Percentiles rank a stretch among this genome's conserved stretches.
These are phyloP conservation scores for Microchirus variegatus DNA, from an alignment of 2,797 vertebrate species.

Conservation along the genomic window DNA sequence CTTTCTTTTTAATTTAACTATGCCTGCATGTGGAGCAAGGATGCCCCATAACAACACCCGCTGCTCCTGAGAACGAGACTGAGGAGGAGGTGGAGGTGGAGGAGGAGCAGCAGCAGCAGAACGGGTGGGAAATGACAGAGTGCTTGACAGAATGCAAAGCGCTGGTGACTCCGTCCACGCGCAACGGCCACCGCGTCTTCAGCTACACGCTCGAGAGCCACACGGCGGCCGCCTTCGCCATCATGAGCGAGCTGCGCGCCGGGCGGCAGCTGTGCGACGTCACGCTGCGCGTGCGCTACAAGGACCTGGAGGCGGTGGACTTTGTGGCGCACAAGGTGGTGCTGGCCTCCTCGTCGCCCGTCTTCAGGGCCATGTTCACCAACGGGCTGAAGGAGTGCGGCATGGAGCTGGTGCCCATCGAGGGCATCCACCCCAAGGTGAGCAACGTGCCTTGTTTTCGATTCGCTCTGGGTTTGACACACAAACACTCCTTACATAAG, in stretches of 20 bases:
- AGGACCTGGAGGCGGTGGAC: slow-evolving; percentile 84
- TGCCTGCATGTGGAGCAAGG: slow-evolving; percentile 47
- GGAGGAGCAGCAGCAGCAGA: too few species aligned
- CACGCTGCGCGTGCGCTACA: slow-evolving; percentile 89
- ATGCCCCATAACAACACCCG: slow-evolving; percentile 50
- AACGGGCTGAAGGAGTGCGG: slow-evolving; percentile 91
- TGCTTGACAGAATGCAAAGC: slow-evolving; percentile 90
- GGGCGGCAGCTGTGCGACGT: slow-evolving; percentile 92
- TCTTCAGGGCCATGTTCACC: slow-evolving; percentile 96
- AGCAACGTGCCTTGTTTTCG: slow-evolving; percentile 13
- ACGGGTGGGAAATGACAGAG: slow-evolving; percentile 76
- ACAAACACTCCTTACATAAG: not conserved
- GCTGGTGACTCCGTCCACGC: slow-evolving; percentile 92
- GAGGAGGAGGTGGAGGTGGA: slow-evolving; percentile 65
- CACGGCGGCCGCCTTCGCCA: slow-evolving; percentile 89
- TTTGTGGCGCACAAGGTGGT: slow-evolving; percentile 95
- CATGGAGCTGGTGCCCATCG: slow-evolving; percentile 92
- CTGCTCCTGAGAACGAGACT: slow-evolving; percentile 69
- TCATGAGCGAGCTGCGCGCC: slow-evolving; percentile 93
- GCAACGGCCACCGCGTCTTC: slow-evolving; percentile 89
- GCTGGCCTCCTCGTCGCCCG: slow-evolving; percentile 91
- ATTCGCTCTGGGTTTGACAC: not conserved
- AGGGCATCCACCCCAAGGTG: slow-evolving; percentile 91
- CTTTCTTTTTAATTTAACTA: slow-evolving; percentile 35
- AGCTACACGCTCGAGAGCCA: slow-evolving; percentile 94